Evolutionary conservation across 2,797 vertebrate genomes (phyloP).

Genomic region (Morus bassanus): DNA sequence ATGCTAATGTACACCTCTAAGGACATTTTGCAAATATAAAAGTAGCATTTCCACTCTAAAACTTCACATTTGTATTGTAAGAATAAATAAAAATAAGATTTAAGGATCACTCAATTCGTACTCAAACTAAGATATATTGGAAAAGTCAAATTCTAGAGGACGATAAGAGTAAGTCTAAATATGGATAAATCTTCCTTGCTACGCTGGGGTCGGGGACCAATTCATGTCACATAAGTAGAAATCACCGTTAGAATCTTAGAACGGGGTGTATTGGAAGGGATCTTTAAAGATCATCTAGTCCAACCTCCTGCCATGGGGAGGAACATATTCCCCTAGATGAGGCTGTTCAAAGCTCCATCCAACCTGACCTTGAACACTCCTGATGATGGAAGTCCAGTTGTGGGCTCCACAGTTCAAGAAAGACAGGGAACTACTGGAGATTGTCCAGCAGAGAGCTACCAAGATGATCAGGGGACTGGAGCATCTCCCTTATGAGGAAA

Average conservation of each 20-base stretch:
- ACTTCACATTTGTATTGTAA: not conserved
- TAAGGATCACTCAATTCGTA: not conserved
- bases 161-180: not conserved
- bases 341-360: not conserved
- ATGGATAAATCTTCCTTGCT: not conserved
- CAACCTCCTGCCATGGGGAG: rapidly evolving
- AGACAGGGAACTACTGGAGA: no score
- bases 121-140: not conserved
- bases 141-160: not conserved
- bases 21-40: not conserved
- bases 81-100: not conserved
- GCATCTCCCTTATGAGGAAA: no score
- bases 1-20: not conserved
- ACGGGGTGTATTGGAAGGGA: not conserved
- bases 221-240: not conserved
- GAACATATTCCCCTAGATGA: rapidly evolving
- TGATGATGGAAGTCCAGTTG: no score
- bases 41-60: not conserved
- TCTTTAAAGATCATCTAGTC: not conserved
- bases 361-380: not conserved
- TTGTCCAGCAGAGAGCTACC: no score
- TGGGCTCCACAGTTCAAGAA: no score
- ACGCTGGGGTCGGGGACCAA: not conserved
- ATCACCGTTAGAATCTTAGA: not conserved
- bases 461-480: no score